Evolutionary conservation across 2,797 vertebrate genomes (phyloP), one percentile per base, ranked within the genome.

Genomic region (Emydoidea blandingii): DNA sequence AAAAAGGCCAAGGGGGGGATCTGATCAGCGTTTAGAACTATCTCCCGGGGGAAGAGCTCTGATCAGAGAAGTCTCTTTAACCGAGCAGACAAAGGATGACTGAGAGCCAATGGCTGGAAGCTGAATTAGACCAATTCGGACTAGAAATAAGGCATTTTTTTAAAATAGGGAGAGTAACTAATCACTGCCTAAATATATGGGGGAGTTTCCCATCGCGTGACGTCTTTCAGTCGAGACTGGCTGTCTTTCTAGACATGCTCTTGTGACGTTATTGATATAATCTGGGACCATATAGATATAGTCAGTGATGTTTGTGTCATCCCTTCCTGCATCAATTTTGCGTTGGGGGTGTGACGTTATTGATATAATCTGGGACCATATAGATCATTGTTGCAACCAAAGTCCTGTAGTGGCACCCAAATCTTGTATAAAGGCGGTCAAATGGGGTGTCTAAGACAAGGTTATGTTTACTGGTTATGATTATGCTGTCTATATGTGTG

Each of bases 131-230:
- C 68, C 85, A 86, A 93, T 27, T 25, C 27, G 19, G 93, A 83
- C 50, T 37, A 85, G 85, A 96, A 96, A 94, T 95, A 96, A 96
- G 96, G 79, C 49, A 11, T 2, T 2, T 86, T 44, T 96, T 91
- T 85, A 79, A 92, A 95, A 52, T 80, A 37, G 0, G 2, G 59
- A 85, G 37, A 29, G 90, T 86, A 80, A 27, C 21, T 74, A 5
- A 31, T n/a, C n/a, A n/a, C 5, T 41, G n/a, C 18, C 65, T 19
- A 68, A 19, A 68, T 21, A 21, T n/a, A 37, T 27, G 52, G 27
- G 10, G 23, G 79, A 29, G 25, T 44, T 6, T 86, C 79, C 74
- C 47, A 41, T 29, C 47, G 3, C 83, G 85, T 79, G 52, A 81
- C 79, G 27, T 54, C 44, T 25, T 37, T 83, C 86, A 49, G 44